Percentiles rank a stretch among this genome's conserved stretches.
Conservation (phyloP, 92 coral and sea anemone species). For the Umimayanthus kanabou region DNA sequence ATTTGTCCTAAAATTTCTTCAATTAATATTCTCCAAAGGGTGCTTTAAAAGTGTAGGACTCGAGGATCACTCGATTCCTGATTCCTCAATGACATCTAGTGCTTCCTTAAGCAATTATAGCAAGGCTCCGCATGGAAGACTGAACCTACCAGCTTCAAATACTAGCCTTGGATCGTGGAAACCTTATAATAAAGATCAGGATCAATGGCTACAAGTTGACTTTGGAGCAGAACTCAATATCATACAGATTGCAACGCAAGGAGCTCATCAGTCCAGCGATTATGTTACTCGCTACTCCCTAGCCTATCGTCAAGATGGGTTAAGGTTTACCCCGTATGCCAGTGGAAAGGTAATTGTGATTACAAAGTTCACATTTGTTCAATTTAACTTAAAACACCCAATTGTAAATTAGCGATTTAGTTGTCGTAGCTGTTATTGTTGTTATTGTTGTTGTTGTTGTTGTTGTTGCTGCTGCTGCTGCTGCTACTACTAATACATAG, state of each 20-base stretch:
- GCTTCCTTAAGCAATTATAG: not conserved
- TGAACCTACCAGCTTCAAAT: not conserved
- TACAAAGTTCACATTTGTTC: too few relatives aligned
- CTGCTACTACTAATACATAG: too few relatives aligned
- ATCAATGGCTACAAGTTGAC: slow-evolving; percentile 14
- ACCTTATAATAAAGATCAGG: not conserved
- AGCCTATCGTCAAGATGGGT: not conserved
- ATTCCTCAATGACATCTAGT: slow-evolving; percentile 14
- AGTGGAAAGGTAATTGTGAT: not conserved
- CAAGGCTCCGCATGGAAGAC: not conserved
- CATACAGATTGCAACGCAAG: slow-evolving; percentile 7
- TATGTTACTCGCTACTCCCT: not conserved
- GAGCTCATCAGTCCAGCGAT: not conserved
- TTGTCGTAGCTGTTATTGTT: too few relatives aligned
- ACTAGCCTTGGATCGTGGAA: slow-evolving; percentile 3
- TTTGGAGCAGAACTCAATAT: not conserved
- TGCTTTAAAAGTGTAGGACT: not conserved
- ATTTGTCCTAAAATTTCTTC: too few relatives aligned
- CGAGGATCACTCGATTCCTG: not conserved
- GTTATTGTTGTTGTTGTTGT: too few relatives aligned
- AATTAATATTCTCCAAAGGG: not conserved
- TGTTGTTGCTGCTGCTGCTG: too few relatives aligned
- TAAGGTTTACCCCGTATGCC: not conserved
- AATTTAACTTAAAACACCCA: too few relatives aligned
- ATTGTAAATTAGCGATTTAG: too few relatives aligned